Conservation (phyloP, 1,140 invertebrate genomes). For the Drosophila insularis region DNA sequence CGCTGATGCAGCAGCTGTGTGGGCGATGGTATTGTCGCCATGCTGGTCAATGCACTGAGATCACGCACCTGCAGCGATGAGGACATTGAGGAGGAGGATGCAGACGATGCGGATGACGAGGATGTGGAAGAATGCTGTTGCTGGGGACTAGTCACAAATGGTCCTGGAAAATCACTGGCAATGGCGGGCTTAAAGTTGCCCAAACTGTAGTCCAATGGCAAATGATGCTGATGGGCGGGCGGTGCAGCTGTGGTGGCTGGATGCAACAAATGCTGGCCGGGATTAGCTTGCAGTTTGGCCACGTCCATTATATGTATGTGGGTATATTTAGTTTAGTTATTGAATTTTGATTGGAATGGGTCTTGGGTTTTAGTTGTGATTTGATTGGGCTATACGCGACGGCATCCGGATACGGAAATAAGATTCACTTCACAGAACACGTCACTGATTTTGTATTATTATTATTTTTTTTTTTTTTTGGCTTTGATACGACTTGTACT, state of each 20-base stretch:
- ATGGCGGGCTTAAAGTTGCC: slow-evolving; percentile 80
- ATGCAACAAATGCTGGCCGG: slow-evolving; percentile 58
- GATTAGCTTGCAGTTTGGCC: slow-evolving; percentile 70
- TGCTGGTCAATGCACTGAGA: slow-evolving; percentile 69
- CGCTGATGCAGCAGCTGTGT: slow-evolving; percentile 77
- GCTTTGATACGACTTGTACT: slow-evolving; percentile 48
- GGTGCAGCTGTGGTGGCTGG: slow-evolving; percentile 51
- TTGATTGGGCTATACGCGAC: slow-evolving; percentile 36
- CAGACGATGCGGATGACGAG: slow-evolving; percentile 39
- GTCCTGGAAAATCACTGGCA: slow-evolving; percentile 71
- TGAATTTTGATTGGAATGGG: slow-evolving; percentile 19
- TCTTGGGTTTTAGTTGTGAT: slow-evolving; percentile 13
- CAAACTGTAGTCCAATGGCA: slow-evolving; percentile 78
- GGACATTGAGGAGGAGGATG: slow-evolving; percentile 33
- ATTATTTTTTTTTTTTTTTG: background rate
- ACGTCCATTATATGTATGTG: slow-evolving; percentile 62
- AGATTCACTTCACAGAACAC: slow-evolving; percentile 21
- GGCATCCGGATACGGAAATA: slow-evolving; percentile 46
- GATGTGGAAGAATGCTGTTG: slow-evolving; percentile 52
- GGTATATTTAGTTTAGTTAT: slow-evolving; percentile 20
- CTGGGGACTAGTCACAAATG: slow-evolving; percentile 62
- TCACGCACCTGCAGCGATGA: slow-evolving; percentile 71
- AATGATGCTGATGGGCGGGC: slow-evolving; percentile 66
- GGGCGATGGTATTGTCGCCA: slow-evolving; percentile 77
- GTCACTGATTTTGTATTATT: slow-evolving; percentile 38